Conservation (phyloP, 2,797 vertebrate genomes). For the Hoplostethus atlanticus region DNA sequence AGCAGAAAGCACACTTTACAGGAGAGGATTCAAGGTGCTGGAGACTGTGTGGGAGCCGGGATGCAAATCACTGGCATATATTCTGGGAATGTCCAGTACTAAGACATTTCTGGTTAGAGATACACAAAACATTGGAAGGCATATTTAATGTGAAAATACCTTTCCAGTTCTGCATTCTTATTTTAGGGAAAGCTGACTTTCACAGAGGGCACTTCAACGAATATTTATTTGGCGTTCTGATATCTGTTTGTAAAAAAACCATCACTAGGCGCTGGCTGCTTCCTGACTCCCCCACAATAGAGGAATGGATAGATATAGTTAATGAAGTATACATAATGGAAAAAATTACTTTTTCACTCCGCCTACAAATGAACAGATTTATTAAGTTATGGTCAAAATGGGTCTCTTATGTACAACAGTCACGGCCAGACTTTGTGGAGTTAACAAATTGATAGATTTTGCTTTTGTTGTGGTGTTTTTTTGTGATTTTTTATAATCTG, state of each 20-base stretch:
- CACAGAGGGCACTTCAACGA: neutral
- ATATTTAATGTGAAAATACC: slow-evolving; percentile 7
- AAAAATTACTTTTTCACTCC: slow-evolving; percentile 3
- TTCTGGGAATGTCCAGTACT: neutral
- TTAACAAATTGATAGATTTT: neutral
- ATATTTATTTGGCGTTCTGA: slow-evolving; percentile 15
- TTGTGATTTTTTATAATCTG: too few relatives aligned
- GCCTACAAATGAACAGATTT: slow-evolving; percentile 6
- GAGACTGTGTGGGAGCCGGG: slow-evolving; percentile 1
- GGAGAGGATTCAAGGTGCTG: neutral
- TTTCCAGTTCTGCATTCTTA: slow-evolving; percentile 1
- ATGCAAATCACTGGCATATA: neutral
- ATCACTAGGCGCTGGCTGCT: slow-evolving; percentile 5
- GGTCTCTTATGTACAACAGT: neutral
- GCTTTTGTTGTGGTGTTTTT: neutral
- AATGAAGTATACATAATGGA: slow-evolving; percentile 13
- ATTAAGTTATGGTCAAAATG: slow-evolving; percentile 6
- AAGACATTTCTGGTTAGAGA: neutral
- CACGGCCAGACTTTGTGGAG: neutral
- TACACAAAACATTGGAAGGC: neutral
- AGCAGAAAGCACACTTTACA: slow-evolving; percentile 7
- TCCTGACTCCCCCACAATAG: slow-evolving; percentile 7
- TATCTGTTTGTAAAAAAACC: slow-evolving; percentile 8
- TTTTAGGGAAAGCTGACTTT: slow-evolving; percentile 7
- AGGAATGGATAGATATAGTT: slow-evolving; percentile 7